A percentile compares a stretch with the other conserved stretches of the same genome.
Evolutionary conservation across 1,140 invertebrate genomes (phyloP).

Genomic region (Macrobrachium nipponense): DNA sequence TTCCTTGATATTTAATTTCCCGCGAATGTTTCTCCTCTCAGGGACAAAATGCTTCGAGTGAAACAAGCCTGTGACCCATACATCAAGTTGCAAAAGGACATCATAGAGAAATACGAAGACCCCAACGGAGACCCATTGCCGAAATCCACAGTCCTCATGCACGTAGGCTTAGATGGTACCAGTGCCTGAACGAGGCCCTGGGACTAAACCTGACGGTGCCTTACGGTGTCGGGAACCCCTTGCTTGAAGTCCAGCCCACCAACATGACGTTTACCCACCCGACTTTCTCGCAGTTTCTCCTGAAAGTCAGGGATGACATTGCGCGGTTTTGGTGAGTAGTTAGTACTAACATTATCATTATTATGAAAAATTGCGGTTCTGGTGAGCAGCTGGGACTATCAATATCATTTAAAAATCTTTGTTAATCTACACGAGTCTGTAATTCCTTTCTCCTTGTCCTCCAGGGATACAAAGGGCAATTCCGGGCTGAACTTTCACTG

Average conservation of each 20-base stretch:
- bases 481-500: constrained; percentile 26
- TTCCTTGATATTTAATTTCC: neutral
- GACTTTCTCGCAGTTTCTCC: constrained; percentile 34
- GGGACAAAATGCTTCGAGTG: constrained; percentile 30
- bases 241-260: neutral
- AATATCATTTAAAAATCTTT: neutral
- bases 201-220: too few relatives aligned
- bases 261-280: neutral
- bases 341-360: neutral
- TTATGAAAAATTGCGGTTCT: too few relatives aligned
- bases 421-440: neutral
- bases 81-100: neutral
- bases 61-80: neutral
- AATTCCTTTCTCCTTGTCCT: neutral
- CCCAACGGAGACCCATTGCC: neutral
- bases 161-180: neutral
- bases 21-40: neutral
- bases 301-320: constrained; percentile 11
- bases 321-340: neutral
- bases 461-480: neutral
- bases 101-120: neutral
- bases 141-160: neutral
- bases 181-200: too few relatives aligned
- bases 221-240: too few relatives aligned
- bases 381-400: too few relatives aligned